Evolutionary conservation across 2,113 vertebrate genomes (phyloP), one percentile per base, ranked within the genome.

Genomic region (Gasterosteus nipponicus): DNA sequence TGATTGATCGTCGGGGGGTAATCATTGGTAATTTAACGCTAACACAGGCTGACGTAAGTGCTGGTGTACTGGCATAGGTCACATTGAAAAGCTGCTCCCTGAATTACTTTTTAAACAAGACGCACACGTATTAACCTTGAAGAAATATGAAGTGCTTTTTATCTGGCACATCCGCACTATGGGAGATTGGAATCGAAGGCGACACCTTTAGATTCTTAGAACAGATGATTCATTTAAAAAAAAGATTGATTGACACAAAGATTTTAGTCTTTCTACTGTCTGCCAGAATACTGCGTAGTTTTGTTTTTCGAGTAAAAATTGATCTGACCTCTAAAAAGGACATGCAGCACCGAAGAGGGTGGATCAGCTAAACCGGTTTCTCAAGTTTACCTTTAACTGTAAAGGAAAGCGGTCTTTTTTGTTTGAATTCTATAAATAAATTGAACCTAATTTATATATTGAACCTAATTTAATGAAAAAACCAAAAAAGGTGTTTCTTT

Each of bases 51-150:
- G 2, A 31, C n/a, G 26, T 38, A 14, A 35, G 42, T 19, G 18
- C 1, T 59, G 33, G 1, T 42, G 12, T n/a, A 33, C 11, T 41
- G 7, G n/a, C 2, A 62, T 51, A 22, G 44, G 39, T 19, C 61
- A 39, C 22, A 33, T 22, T 42, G 6, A 14, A 16, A 57, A 22
- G 22, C 7, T 53, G 19, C 9, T 57, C 2, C 2, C 1, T 46
- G n/a, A 29, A 7, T 16, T 49, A 49, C 26, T 49, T 35, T 47
- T 18, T 10, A 7, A 16, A 56, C 31, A 46, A 57, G 15, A 22
- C 29, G 44, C 31, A 62, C 14, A 44, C 33, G 8, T 9, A 22
- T 47, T 7, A 29, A 71, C 61, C 73, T 67, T 77, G 61, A 46
- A 44, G 26, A 39, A 35, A 53, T 26, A 4, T 64, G 33, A 7